These are phyloP conservation scores for Squalus acanthias DNA, from an alignment of 2,797 vertebrate genomes.

Conservation along the genomic window DNA sequence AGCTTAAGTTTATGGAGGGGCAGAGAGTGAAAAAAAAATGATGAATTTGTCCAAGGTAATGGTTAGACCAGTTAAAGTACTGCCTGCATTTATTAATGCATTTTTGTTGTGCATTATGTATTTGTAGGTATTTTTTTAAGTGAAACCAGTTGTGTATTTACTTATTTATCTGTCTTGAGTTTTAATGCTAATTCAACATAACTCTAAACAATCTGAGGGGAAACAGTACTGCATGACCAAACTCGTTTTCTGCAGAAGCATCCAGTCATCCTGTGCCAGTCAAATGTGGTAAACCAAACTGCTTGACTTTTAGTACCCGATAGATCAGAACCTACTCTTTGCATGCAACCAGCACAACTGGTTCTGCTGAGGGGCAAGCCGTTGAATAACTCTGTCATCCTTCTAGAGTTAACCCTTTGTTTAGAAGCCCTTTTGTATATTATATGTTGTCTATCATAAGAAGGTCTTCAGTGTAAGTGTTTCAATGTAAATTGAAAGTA, in stretches of 20 bases:
- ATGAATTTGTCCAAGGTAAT: too few relatives aligned
- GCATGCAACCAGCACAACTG: neutral
- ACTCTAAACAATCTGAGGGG: neutral
- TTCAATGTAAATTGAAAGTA: neutral
- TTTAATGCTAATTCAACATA: neutral
- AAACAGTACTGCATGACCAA: neutral
- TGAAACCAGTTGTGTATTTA: neutral
- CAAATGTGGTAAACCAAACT: neutral
- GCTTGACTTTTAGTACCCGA: neutral
- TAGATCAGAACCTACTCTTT: neutral
- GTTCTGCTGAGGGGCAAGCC: neutral
- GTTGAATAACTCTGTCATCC: neutral
- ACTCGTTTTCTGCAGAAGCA: neutral
- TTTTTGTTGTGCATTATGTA: neutral
- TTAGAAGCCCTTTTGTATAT: neutral
- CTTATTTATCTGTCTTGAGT: neutral
- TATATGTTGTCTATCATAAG: neutral
- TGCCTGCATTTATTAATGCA: too few relatives aligned
- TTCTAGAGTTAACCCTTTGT: neutral
- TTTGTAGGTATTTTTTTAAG: neutral
- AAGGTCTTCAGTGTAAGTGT: neutral
- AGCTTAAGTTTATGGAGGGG: too few relatives aligned
- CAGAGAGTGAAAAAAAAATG: too few relatives aligned
- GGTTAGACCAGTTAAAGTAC: neutral
- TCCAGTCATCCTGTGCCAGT: neutral